Percentiles rank a stretch among this genome's conserved stretches.
Conservation (phyloP, 1,140 invertebrate species). For the Dufourea novaeangliae region DNA sequence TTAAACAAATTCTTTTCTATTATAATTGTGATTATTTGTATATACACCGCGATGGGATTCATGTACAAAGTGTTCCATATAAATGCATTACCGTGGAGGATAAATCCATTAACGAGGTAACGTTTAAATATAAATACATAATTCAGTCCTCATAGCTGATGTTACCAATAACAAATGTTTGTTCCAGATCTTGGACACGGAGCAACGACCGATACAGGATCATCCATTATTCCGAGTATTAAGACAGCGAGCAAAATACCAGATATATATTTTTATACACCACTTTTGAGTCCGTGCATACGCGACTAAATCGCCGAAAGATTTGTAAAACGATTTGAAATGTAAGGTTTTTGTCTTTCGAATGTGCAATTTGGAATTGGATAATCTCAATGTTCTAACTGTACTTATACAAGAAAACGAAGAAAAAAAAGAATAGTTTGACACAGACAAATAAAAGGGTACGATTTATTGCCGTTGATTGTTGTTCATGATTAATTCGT, state of each 20-base stretch:
- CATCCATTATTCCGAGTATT: conserved; percentile 8
- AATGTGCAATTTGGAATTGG: background rate
- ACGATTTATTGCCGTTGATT: background rate
- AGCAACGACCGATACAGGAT: background rate
- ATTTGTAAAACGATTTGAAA: too few relatives aligned
- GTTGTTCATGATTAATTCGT: background rate
- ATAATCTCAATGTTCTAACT: background rate
- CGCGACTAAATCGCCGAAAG: background rate
- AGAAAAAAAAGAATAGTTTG: background rate
- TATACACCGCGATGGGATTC: conserved; percentile 4
- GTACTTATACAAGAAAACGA: background rate
- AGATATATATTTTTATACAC: conserved; percentile 44
- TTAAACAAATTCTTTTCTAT: conserved; percentile 76
- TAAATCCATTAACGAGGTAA: conserved; percentile 1
- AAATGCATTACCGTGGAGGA: background rate
- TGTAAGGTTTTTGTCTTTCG: background rate
- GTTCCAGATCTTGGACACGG: conserved; percentile 9
- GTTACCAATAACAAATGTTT: background rate
- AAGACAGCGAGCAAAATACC: conserved; percentile 9
- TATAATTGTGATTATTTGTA: background rate
- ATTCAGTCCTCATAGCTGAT: background rate
- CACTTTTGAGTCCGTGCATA: conserved; percentile 17
- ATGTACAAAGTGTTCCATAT: background rate
- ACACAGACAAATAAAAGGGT: background rate
- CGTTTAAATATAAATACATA: background rate